A percentile compares a stretch with the other conserved stretches of the same genome.
Evolutionary conservation across 2,113 vertebrate species (phyloP).

Genomic region (Pangasianodon hypophthalmus): DNA sequence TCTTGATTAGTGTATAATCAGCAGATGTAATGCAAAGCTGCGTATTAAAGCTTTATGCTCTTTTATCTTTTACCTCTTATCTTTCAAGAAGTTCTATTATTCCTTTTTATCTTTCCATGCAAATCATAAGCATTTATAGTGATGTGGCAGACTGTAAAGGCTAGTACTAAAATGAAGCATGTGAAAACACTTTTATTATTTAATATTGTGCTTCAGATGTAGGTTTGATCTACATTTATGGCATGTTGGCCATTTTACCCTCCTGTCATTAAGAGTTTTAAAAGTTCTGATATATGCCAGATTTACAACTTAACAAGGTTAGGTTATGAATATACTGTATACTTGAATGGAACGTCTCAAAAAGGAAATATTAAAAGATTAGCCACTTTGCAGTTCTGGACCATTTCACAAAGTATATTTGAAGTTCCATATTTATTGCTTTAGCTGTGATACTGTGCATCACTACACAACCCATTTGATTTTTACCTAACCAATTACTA

Average conservation of each 20-base stretch:
- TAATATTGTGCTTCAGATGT: background rate
- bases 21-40: background rate
- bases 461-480: background rate
- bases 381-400: background rate
- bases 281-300: no score
- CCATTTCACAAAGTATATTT: background rate
- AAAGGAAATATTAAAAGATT: background rate
- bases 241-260: background rate
- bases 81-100: background rate
- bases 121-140: background rate
- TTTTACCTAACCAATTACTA: background rate
- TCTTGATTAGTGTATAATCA: background rate
- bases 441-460: background rate
- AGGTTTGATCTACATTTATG: background rate
- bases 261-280: background rate
- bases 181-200: background rate
- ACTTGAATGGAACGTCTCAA: background rate
- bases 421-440: background rate
- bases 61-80: background rate
- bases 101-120: background rate
- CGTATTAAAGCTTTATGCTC: conserved; percentile 29
- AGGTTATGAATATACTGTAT: background rate
- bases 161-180: background rate
- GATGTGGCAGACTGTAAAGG: background rate
- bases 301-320: background rate